Evolutionary conservation across 2,797 vertebrate species (phyloP), one percentile per base, ranked within the genome.

Genomic region (Emys orbicularis): DNA sequence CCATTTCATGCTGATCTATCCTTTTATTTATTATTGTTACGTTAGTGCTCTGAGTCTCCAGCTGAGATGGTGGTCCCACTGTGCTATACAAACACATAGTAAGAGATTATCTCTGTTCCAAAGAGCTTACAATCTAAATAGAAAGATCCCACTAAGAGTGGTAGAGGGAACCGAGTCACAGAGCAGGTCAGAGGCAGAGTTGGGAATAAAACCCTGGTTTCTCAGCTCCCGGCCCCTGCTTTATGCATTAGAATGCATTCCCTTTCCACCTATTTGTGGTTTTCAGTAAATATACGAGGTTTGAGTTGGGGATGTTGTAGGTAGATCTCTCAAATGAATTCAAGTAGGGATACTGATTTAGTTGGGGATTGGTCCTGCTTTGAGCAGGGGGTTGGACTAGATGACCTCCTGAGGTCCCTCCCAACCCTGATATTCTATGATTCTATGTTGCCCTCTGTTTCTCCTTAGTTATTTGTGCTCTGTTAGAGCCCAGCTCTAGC

Each of bases 401-500:
- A 49, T 49, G 49, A 50, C 49, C 49, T 50, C 49, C 49, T 13
- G 13, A 50, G 49, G 49, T 50, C 49, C 49, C 49, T 49, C 1
- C 12, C 49, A 49, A 49, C 49, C 49, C 49, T 49, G 12, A 49
- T 49, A 49, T 49, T 49, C 49, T 49, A 49, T 47, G 49, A 49
- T 49, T 49, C 12, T 49, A 49, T 49, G 49, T 84, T 84, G 3
- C 29, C 34, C 13, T 2, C 1, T 59, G 21, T 0, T 0, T 0
- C 1, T 44, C 3, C 23, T 68, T 86, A 29, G 47, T 72, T 74
- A 6, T 65, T n/a, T 81, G 61, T 41, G 44, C 68, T 7, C 27
- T 50, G 37, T 81, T 29, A 79, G 41, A 85, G 31, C 6, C 5
- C 56, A 77, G 2, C 0, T 27, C 6, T 1, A 0, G 13, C 2